Conservation (phyloP, 2,113 vertebrate genomes). For the cat (Felis catus) region DNA sequence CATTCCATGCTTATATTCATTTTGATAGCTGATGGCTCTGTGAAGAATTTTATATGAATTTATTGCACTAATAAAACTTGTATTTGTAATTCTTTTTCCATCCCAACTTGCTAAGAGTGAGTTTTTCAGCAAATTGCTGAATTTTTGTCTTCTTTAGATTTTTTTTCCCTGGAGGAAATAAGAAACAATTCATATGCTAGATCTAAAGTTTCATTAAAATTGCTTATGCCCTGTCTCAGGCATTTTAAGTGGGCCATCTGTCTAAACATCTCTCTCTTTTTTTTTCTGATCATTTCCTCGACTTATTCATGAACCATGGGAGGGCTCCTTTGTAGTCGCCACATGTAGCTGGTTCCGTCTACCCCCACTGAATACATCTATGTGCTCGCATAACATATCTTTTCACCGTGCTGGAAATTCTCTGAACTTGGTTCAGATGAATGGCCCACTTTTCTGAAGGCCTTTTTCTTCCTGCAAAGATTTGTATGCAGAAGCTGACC, state of each 20-base stretch:
- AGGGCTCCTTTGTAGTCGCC: constrained; percentile 99
- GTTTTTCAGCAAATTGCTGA: constrained; percentile 88
- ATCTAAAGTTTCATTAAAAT: constrained; percentile 99
- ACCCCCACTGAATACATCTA: constrained; percentile 97
- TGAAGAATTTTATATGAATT: constrained; percentile 86
- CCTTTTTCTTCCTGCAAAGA: constrained; percentile 89
- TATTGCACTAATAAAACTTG: constrained; percentile 84
- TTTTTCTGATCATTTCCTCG: constrained; percentile 99
- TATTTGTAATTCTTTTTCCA: constrained; percentile 59
- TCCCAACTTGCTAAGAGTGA: constrained; percentile 79
- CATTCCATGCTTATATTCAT: constrained; percentile 86
- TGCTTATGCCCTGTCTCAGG: constrained; percentile 92
- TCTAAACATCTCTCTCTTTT: constrained; percentile 96
- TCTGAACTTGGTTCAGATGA: constrained; percentile 97
- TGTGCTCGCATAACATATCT: constrained; percentile 95
- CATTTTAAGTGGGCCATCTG: constrained; percentile 99
- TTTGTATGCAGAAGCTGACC: constrained; percentile 98
- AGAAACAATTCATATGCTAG: constrained; percentile 95
- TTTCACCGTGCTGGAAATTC: constrained; percentile 92
- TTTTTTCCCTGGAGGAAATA: constrained; percentile 76
- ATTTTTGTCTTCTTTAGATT: constrained; percentile 90
- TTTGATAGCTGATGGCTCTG: constrained; percentile 87
- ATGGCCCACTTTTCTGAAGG: constrained; percentile 95
- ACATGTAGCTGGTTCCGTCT: constrained; percentile 92
- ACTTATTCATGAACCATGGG: constrained; percentile 99